Percentiles rank a stretch among this genome's conserved stretches.
These are phyloP conservation scores for Cacatua alba DNA, from an alignment of 2,113 vertebrate genomes.

Conservation along the genomic window DNA sequence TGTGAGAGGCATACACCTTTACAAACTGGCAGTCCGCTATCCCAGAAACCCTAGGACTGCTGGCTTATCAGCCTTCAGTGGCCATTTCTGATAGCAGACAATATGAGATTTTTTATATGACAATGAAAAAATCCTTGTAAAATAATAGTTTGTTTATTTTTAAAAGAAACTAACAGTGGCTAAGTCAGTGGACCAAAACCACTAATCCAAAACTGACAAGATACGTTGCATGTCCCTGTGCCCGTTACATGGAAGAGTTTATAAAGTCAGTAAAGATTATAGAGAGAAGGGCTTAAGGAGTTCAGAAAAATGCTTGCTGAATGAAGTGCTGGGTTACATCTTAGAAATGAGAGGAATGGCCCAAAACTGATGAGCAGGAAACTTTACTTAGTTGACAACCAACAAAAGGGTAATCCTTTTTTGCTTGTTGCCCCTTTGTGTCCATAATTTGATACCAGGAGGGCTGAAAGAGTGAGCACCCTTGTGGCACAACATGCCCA, in stretches of 20 bases:
- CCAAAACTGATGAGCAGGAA: not conserved
- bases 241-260: not conserved
- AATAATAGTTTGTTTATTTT: not conserved
- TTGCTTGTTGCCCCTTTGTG: not conserved
- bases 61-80: not conserved
- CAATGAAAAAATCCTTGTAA: not conserved
- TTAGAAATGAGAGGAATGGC: not conserved
- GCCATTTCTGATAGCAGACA: not conserved
- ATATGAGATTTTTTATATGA: not conserved
- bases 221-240: not conserved
- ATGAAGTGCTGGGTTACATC: not conserved
- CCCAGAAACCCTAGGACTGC: not conserved
- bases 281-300: not conserved
- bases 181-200: not conserved
- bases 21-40: not conserved
- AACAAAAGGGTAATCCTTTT: not conserved
- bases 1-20: not conserved
- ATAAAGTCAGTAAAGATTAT: not conserved
- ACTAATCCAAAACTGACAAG: not conserved
- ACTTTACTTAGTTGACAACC: not conserved
- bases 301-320: not conserved
- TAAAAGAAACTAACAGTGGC: not conserved
- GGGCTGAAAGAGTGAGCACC: not conserved
- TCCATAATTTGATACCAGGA: not conserved
- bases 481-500: not conserved